A percentile compares a stretch with the other conserved stretches of the same genome.
These are phyloP conservation scores for Prietella phreatophila DNA, from an alignment of 2,113 vertebrate genomes.

Conservation along the genomic window DNA sequence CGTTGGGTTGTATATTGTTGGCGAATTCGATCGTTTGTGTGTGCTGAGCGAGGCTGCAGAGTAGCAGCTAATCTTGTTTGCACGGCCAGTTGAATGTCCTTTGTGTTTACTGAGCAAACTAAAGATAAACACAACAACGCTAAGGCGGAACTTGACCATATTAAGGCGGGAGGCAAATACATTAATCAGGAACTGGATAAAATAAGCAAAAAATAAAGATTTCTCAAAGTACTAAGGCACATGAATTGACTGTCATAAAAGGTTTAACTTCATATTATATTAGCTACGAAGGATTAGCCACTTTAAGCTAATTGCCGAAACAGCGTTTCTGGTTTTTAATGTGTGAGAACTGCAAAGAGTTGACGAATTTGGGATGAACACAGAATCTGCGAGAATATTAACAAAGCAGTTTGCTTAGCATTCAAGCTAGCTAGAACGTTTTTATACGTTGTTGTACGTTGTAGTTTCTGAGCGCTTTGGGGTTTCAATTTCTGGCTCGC, in stretches of 20 bases:
- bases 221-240: background rate
- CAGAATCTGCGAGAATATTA: background rate
- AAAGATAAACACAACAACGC: background rate
- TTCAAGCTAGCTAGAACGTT: background rate
- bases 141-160: background rate
- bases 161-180: background rate
- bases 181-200: background rate
- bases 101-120: background rate
- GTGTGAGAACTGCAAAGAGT: background rate
- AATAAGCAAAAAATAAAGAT: background rate
- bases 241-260: background rate
- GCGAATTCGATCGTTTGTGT: background rate
- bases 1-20: background rate
- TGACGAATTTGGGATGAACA: background rate
- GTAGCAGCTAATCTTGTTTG: conserved; percentile 11
- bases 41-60: background rate
- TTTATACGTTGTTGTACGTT: background rate
- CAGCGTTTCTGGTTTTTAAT: background rate
- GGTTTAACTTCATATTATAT: background rate
- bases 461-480: background rate
- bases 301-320: background rate
- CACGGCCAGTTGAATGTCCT: background rate
- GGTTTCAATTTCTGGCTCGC: background rate
- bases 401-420: background rate
- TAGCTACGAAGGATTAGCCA: background rate